Evolutionary conservation across 1,140 invertebrate species (phyloP), one percentile per base, ranked within the genome.

Genomic region (Drosophila leontia): DNA sequence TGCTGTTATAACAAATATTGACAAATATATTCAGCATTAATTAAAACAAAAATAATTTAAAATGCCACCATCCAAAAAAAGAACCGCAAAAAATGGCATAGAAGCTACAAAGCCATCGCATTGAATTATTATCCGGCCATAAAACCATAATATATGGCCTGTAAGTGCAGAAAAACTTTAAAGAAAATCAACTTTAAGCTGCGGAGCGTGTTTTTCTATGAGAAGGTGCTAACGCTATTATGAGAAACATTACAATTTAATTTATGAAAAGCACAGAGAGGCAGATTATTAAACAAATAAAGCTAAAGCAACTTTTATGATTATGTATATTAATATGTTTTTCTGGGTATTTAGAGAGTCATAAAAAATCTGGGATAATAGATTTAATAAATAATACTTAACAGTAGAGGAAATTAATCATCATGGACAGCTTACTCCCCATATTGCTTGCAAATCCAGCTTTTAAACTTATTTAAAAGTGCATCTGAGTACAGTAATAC

Each of bases 1-100:
- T 47, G 1, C 15, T 11, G 15, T 8, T 29, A 50, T n/a, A 64
- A 70, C 58, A 74, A 84, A 84, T 81, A 85, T 81, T 78, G 67
- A 67, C 74, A 84, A 65, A 81, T 75, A 80, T 72, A 72, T 82
- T 85, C 74, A 78, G 41, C 51, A 69, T 84, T 85, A 85, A 85
- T 81, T 81, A 78, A 81, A 82, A 78, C 48, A 62, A 62, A 62
- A 74, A 78, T 75, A 55, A 68, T 75, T 75, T 78, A 58, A 61
- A 60, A 44, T 51, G 45, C 65, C 34, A 32, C 26, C 67, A 41
- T 17, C 39, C 7, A 2, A 39, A 37, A 41, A 41, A 23, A 23
- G 19, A 42, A 42, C 51, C 61, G 13, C 53, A 62, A 67, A 65
- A 63, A 62, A 62, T 9, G 13, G 35, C 64, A 70, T 39, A 23